phyloP scores from a whole-genome alignment of 2,888 invertebrate species.

The Laothoe populi region DNA sequence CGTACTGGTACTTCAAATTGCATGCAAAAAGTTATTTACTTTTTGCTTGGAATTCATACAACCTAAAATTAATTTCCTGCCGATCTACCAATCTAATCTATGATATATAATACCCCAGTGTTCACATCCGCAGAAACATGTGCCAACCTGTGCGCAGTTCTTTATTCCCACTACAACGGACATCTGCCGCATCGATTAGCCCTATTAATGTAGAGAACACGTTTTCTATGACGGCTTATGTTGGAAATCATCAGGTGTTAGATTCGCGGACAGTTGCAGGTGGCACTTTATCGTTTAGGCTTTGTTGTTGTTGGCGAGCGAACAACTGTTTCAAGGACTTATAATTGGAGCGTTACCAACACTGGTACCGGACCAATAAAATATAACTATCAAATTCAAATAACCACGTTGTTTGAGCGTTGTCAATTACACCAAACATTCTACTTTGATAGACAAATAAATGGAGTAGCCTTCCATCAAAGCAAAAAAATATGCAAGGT shows the following conservation, averaged over 20 bases:
- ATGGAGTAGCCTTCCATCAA: no score
- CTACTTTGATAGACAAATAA: no score
- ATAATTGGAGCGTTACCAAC: no score
- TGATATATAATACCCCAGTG: slow-evolving; percentile 11
- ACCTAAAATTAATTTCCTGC: neutral
- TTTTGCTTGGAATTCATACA: neutral
- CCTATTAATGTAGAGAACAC: neutral
- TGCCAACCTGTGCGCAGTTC: neutral
- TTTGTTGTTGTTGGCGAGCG: neutral
- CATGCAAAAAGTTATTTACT: no score
- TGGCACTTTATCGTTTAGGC: neutral
- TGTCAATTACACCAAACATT: no score
- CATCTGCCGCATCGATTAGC: slow-evolving; percentile 10
- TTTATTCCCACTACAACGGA: slow-evolving; percentile 3
- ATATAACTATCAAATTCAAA: no score
- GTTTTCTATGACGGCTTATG: neutral
- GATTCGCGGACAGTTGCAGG: slow-evolving; percentile 17
- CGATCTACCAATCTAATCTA: slow-evolving; percentile 2
- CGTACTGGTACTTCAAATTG: neutral
- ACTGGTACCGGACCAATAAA: no score
- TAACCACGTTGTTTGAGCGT: no score
- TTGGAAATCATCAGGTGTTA: slow-evolving; percentile 20
- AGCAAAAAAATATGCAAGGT: no score
- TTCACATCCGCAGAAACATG: neutral
- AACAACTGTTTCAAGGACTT: no score